Base-by-base conservation (phyloP, 2,888 invertebrate genomes). In the Drosophila silvestris region DNA sequence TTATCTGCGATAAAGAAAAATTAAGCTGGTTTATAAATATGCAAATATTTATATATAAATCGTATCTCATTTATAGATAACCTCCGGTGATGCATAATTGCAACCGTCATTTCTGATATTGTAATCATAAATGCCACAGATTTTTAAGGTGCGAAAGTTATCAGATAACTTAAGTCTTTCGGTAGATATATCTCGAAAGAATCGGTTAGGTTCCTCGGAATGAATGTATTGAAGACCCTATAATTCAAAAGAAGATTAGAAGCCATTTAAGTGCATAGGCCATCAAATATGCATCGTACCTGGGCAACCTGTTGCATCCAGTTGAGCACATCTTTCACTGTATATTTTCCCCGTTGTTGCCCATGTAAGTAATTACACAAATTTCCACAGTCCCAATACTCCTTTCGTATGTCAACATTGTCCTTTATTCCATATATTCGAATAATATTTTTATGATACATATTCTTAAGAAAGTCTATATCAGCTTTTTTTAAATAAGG, bases 371-470 rank as follows among this genome's bases (percentile, higher is more conserved):
- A 22, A 22, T 22, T 5, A 22, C 5, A 5, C 22, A 44, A 4
- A 12, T 12, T 0, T 22, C 2, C 12, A 22, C 12, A 12, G 22
- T 44, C 22, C 5, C 2, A 10, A 22, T 5, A 1, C 10, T n/a
- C 41, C 5, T 2, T n/a, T 10, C 0, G 41, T 1, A 10, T n/a
- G 10, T 1, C 3, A 39, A 0, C 3, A 19, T 39, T 0, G 3
- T 39, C 0, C 7, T 4, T 1, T 19, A 3, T 7, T 19, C 1
- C 39, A 39, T 39, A 19, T 39, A 19, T 9, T 39, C 9, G 9
- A 39, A 19, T 19, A 39, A 39, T 39, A 39, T 39, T 39, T 19
- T 19, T 0, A 39, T 39, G 19, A 3, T 9, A 9, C 1, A 19
- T 3, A 19, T 0, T 7, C 3, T 3, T 39, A 0, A 19, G 19